A percentile compares a stretch with the other conserved stretches of the same genome.
phyloP scores from a whole-genome alignment of 2,797 vertebrate genomes.

The Hippopotamyrus pictus region DNA sequence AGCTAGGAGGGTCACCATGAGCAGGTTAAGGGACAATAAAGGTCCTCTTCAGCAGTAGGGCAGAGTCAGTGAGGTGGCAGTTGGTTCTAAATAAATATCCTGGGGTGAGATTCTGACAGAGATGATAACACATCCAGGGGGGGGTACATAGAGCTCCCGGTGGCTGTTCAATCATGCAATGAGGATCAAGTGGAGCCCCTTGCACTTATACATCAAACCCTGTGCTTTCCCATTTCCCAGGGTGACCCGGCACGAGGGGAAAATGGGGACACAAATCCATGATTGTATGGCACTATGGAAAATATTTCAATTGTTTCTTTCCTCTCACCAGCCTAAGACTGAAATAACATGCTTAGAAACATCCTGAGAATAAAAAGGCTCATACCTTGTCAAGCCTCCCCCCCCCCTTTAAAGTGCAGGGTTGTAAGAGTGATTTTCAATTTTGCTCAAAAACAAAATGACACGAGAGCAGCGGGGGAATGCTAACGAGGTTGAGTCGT shows the following conservation, averaged over 20 bases:
- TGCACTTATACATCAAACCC: neutral
- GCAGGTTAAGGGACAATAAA: neutral
- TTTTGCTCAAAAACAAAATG: neutral
- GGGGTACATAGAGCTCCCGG: neutral
- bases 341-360: neutral
- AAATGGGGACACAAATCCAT: neutral
- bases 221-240: neutral
- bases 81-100: neutral
- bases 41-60: neutral
- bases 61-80: neutral
- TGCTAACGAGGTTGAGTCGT: neutral
- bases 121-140: neutral
- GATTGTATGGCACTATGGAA: neutral
- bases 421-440: neutral
- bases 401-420: neutral
- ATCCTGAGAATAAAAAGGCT: neutral
- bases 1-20: neutral
- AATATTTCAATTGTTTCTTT: neutral
- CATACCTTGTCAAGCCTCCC: neutral
- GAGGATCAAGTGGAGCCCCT: neutral
- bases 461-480: neutral
- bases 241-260: neutral
- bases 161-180: neutral
- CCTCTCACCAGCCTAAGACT: neutral
- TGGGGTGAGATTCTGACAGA: neutral